Percentiles rank a stretch among this genome's conserved stretches.
Conservation (phyloP, 2,888 invertebrate species). For the Metacarcinus magister region DNA sequence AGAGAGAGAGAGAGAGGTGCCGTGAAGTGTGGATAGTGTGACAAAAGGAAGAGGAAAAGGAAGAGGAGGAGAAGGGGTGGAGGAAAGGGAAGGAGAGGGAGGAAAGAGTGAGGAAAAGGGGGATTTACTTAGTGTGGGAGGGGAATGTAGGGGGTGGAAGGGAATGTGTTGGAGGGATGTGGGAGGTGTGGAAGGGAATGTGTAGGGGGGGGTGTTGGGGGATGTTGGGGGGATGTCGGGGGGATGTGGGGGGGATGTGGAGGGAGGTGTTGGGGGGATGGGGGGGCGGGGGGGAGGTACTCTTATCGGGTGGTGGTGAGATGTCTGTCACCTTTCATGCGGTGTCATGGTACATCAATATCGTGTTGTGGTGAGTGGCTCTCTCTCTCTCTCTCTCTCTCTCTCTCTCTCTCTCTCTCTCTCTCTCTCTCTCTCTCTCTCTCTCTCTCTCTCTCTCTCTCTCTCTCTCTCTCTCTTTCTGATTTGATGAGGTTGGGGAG, state of each 20-base stretch:
- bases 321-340: not conserved
- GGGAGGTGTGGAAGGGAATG: not conserved
- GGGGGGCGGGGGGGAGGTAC: not conserved
- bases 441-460: not conserved
- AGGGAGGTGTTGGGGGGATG: not conserved
- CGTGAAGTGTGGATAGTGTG: not conserved
- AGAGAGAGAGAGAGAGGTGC: not conserved
- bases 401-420: not conserved
- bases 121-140: not conserved
- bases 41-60: not conserved
- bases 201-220: not conserved
- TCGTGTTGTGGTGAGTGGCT: not conserved
- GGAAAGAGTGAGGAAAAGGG: not conserved
- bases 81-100: not conserved
- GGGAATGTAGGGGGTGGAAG: not conserved
- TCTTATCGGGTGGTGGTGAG: not conserved
- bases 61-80: not conserved
- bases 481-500: not conserved
- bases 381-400: not conserved
- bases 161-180: not conserved
- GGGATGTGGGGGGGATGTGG: not conserved
- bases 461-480: too few species aligned
- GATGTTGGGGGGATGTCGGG: not conserved
- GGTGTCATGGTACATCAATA: not conserved
- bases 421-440: not conserved